Percentiles rank a stretch among this genome's conserved stretches.
Conservation (phyloP, 1,140 invertebrate species). For the Cotesia typhae region DNA sequence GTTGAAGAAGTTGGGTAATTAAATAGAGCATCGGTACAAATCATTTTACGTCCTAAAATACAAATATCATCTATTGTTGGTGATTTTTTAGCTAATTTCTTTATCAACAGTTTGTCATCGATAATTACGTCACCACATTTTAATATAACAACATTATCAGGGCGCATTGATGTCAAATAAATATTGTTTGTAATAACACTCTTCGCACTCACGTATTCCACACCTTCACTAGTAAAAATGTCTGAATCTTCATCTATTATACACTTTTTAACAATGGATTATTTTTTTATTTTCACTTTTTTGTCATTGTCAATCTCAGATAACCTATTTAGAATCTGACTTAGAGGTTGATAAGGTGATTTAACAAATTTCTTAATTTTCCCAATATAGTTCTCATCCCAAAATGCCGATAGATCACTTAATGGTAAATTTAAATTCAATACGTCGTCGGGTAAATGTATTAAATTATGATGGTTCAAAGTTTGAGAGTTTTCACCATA, state of each 20-base stretch:
- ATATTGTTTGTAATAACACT: neutral
- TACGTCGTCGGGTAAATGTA: conserved; percentile 35
- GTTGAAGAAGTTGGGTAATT: too few species aligned
- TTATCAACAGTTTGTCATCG: too few species aligned
- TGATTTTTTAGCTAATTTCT: neutral
- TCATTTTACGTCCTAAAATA: too few species aligned
- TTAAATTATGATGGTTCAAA: conserved; percentile 34
- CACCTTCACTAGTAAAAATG: neutral
- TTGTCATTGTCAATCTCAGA: too few species aligned
- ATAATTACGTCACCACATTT: neutral
- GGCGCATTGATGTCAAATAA: too few species aligned
- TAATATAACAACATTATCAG: neutral
- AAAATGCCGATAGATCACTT: conserved; percentile 24
- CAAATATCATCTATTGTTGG: neutral
- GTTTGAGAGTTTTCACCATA: conserved; percentile 23
- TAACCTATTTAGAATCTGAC: conserved; percentile 8
- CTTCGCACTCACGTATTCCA: neutral
- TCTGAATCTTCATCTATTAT: too few species aligned
- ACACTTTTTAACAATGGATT: too few species aligned
- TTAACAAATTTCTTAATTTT: conserved; percentile 24
- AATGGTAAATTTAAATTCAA: conserved; percentile 16
- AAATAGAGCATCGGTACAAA: too few species aligned
- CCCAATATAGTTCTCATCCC: conserved; percentile 28
- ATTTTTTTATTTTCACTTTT: too few species aligned
- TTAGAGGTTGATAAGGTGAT: conserved; percentile 1